Base-by-base conservation (phyloP, 30 jellyfish, hydroid and myxozoan species). In the Turritopsis rubra region DNA sequence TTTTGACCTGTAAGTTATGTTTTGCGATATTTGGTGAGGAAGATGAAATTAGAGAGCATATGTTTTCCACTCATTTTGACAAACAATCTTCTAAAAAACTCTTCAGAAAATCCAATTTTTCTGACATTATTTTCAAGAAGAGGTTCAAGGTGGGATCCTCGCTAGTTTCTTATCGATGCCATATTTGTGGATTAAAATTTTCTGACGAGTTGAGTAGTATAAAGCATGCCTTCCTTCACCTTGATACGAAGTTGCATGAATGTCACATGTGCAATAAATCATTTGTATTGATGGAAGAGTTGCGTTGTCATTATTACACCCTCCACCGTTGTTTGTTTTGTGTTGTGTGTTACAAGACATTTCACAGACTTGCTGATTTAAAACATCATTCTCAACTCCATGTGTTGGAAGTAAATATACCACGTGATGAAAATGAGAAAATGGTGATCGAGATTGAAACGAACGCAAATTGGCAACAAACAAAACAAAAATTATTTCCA, bases 341-440 rank as follows among this genome's bases (percentile, higher is more conserved):
- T 29, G 75, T 60, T 21, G 28, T 68, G 52, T 82, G 88, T 71
- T 41, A 52, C 29, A 41, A 71, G 24, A 27, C 41, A 25, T 82
- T 82, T 19, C 88, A 82, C 86, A 9, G 30, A 0, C 8, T 25
- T 21, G 83, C 70, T 3, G 88, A 68, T 28, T 52, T 82, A 9
- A 23, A 16, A 26, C 27, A 28, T 16, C 88, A 82, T 41, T 82
- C 73, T 21, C 88, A 82, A 71, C 88, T 82, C 8, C 88, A 82
- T 41, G 88, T 82, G 20, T 25, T 25, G n/a, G 88, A 82, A 71
- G 53, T 71, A 1, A 66, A 66, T 28, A 71, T 82, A 3, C 88
- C 88, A 9, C 72, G 88, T 23, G 88, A 82, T n/a, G 29, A 82
- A 30, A 82, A 82, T 41, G 88, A 85, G 0, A 82, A 82, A 52